Conservation (phyloP, 2,888 invertebrate genomes). For the Phalangium opilio region DNA sequence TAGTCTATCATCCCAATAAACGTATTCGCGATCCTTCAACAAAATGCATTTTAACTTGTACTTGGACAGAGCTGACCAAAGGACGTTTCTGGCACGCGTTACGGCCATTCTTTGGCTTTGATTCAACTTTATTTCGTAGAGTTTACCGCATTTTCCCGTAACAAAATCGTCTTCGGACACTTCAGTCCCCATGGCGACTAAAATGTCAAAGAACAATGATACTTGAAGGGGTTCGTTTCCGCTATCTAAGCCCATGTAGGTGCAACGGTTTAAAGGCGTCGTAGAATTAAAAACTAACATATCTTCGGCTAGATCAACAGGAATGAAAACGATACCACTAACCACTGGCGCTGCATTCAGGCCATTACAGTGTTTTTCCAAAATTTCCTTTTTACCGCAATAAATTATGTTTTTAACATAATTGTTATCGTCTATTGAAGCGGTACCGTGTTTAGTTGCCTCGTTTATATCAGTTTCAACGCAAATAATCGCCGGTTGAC, state of each 20-base stretch:
- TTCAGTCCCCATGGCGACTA: constrained; percentile 33
- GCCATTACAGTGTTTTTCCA: not conserved
- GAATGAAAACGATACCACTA: constrained; percentile 34
- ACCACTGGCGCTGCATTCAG: constrained; percentile 25
- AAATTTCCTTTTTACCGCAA: constrained; percentile 2
- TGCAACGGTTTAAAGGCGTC: constrained; percentile 36
- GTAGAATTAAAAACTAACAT: constrained; percentile 32
- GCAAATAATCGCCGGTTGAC: constrained; percentile 22
- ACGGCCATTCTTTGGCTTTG: constrained; percentile 16
- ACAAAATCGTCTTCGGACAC: constrained; percentile 30
- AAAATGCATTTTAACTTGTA: constrained; percentile 23
- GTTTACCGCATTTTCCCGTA: constrained; percentile 23
- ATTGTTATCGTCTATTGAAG: constrained; percentile 23
- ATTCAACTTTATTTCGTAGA: not conserved
- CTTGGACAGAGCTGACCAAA: constrained; percentile 29
- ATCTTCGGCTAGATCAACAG: constrained; percentile 28
- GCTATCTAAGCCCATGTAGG: constrained; percentile 38
- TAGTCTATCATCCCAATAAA: constrained; percentile 21
- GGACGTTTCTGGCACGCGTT: constrained; percentile 25
- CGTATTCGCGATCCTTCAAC: constrained; percentile 25
- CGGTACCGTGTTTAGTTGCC: constrained; percentile 33
- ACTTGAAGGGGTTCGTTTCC: constrained; percentile 35
- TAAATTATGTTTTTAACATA: constrained; percentile 7
- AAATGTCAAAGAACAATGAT: constrained; percentile 38
- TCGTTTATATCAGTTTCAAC: constrained; percentile 27